These are phyloP conservation scores for Drosophila rubida DNA, from an alignment of 2,888 invertebrate genomes.

Conservation along the genomic window DNA sequence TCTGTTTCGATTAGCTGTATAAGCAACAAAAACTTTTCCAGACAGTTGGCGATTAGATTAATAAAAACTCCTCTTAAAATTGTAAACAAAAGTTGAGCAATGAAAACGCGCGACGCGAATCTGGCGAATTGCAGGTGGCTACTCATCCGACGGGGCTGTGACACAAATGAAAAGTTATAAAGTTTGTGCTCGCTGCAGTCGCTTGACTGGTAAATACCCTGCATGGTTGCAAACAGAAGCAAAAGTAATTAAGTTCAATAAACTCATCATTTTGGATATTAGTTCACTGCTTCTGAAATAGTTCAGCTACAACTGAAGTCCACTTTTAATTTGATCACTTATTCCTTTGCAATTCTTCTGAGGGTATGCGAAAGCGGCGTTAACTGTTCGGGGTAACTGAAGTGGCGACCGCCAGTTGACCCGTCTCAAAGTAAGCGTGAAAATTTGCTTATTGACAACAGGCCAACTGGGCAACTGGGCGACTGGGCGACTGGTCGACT, in stretches of 20 bases:
- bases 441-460: constrained; percentile 58
- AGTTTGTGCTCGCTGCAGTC: neutral
- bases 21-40: constrained; percentile 19
- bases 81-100: constrained; percentile 21
- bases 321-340: no score
- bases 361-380: constrained; percentile 26
- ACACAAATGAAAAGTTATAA: constrained; percentile 40
- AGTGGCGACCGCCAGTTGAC: constrained; percentile 49
- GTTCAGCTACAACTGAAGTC: no score
- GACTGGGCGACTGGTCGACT: constrained; percentile 12
- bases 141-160: constrained; percentile 39
- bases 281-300: no score
- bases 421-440: constrained; percentile 52
- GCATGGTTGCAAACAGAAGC: neutral
- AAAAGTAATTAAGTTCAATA: no score
- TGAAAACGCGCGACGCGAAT: neutral
- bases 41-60: constrained; percentile 50
- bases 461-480: constrained; percentile 29
- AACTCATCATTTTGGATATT: no score
- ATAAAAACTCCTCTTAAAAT: constrained; percentile 23
- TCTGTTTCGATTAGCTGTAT: constrained; percentile 45
- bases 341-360: no score
- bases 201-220: constrained; percentile 15
- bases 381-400: constrained; percentile 4
- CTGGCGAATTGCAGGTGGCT: constrained; percentile 31